These are phyloP conservation scores for Ceyx melanurus DNA, from an alignment of 2,113 vertebrate genomes.

Conservation along the genomic window DNA sequence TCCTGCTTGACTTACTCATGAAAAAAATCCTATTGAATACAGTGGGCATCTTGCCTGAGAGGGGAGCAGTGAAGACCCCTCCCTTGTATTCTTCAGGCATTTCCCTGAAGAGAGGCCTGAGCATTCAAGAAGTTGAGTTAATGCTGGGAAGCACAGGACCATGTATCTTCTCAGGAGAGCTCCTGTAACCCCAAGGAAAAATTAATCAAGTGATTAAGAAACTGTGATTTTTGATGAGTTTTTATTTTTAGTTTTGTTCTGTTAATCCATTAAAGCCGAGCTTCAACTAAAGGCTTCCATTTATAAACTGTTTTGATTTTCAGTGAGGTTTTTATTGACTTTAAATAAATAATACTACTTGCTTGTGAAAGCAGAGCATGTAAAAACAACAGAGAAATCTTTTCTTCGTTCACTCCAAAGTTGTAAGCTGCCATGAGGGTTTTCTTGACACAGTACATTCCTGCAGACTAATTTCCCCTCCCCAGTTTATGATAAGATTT, in stretches of 20 bases:
- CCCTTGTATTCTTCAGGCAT: background rate
- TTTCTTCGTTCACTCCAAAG: background rate
- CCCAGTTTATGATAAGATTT: background rate
- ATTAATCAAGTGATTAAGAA: background rate
- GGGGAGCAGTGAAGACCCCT: background rate
- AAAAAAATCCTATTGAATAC: slow-evolving; percentile 60
- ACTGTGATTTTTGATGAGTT: background rate
- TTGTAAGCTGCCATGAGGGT: background rate
- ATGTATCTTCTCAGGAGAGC: background rate
- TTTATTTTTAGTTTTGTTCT: background rate
- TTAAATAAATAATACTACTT: background rate
- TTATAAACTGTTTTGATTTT: background rate
- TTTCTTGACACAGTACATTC: background rate
- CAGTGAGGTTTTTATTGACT: background rate
- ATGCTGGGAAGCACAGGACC: background rate
- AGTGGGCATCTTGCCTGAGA: slow-evolving; percentile 58
- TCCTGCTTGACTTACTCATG: slow-evolving; percentile 55
- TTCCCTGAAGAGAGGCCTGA: background rate
- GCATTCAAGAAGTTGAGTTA: background rate
- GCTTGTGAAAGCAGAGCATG: background rate
- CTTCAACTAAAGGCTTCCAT: background rate
- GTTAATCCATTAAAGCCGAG: background rate
- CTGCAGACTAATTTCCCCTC: background rate
- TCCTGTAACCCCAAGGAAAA: background rate
- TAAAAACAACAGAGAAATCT: background rate